phyloP scores from a whole-genome alignment of 2,797 vertebrate species.

The Basileuterus tristriatus region DNA sequence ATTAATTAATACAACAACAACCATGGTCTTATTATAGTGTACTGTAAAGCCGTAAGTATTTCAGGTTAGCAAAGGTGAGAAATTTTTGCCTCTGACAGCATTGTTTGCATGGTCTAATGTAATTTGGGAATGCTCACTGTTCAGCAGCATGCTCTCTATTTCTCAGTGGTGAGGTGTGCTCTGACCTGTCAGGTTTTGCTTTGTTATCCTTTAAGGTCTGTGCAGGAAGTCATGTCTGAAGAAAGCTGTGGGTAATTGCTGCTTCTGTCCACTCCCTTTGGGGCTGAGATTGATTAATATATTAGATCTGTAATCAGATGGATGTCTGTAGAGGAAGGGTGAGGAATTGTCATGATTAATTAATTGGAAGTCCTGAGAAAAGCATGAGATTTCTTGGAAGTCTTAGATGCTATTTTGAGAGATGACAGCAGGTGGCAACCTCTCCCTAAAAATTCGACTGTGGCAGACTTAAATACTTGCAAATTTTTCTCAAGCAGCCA shows the following conservation, averaged over 20 bases:
- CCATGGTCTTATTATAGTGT: neutral
- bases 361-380: neutral
- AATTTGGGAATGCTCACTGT: neutral
- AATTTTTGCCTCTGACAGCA: neutral
- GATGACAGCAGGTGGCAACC: slow-evolving; percentile 32
- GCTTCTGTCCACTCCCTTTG: neutral
- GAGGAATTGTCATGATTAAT: neutral
- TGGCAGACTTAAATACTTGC: neutral
- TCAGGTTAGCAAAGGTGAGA: neutral
- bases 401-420: neutral
- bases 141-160: neutral
- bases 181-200: neutral
- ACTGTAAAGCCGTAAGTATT: neutral
- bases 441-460: neutral
- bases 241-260: neutral
- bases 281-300: neutral
- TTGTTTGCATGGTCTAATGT: rapidly evolving
- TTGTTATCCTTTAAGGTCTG: neutral
- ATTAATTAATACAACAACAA: neutral
- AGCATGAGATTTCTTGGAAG: neutral
- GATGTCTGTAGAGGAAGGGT: neutral
- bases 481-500: neutral
- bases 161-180: neutral
- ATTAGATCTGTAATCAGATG: neutral
- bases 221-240: neutral